These are phyloP conservation scores for Cetonia aurata DNA, from an alignment of 2,888 invertebrate genomes.

Conservation along the genomic window DNA sequence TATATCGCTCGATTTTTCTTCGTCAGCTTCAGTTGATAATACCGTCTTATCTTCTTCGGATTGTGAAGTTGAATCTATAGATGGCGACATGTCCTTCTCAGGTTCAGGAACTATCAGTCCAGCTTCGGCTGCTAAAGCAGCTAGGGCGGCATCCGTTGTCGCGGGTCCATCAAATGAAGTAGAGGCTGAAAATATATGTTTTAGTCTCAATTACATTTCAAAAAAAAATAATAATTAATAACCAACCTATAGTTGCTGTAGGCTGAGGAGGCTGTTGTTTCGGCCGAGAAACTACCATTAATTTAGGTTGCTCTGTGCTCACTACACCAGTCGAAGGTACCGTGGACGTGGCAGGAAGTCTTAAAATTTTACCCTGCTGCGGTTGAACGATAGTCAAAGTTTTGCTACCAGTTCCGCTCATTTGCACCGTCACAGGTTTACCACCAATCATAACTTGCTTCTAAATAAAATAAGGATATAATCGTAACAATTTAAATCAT, in stretches of 20 bases:
- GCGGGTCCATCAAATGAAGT: slow-evolving; percentile 72
- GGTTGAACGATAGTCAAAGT: slow-evolving; percentile 73
- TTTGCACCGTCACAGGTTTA: slow-evolving; percentile 80
- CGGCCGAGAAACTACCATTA: slow-evolving; percentile 69
- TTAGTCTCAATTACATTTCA: neutral
- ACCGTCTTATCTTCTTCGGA: slow-evolving; percentile 43
- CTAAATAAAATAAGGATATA: slow-evolving; percentile 55
- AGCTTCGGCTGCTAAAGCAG: slow-evolving; percentile 74
- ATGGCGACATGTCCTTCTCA: slow-evolving; percentile 49
- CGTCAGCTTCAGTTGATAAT: slow-evolving; percentile 41
- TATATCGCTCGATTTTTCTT: slow-evolving; percentile 39
- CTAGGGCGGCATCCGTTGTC: slow-evolving; percentile 73
- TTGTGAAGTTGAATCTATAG: slow-evolving; percentile 45
- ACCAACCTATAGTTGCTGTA: slow-evolving; percentile 68
- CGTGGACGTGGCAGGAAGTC: slow-evolving; percentile 62
- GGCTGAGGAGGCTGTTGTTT: slow-evolving; percentile 65
- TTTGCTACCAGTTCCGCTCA: slow-evolving; percentile 74
- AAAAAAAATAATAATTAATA: slow-evolving; percentile 6
- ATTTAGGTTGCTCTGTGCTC: slow-evolving; percentile 61
- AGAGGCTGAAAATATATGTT: slow-evolving; percentile 61
- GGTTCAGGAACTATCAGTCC: slow-evolving; percentile 71
- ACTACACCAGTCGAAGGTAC: slow-evolving; percentile 53
- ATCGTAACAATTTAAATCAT: neutral
- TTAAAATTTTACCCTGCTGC: slow-evolving; percentile 60
- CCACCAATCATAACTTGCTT: slow-evolving; percentile 78